A percentile compares a stretch with the other conserved stretches of the same genome.
Evolutionary conservation across 2,113 vertebrate genomes (phyloP).

Genomic region (Myotis brandtii): DNA sequence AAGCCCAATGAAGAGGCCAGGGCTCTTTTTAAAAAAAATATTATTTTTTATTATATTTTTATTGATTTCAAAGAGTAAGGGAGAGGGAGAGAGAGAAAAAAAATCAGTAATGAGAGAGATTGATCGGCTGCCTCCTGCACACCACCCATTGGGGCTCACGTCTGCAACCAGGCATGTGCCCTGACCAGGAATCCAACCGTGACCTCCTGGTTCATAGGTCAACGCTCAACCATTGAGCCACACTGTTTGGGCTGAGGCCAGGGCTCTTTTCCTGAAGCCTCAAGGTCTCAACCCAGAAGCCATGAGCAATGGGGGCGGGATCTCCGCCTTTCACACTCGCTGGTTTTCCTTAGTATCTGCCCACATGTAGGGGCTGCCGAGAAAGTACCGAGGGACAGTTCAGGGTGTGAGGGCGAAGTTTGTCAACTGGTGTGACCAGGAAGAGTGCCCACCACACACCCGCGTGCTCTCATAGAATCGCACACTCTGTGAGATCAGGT

Average conservation of each 20-base stretch:
- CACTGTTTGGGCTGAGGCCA: neutral
- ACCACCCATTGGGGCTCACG: too few species aligned
- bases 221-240: too few species aligned
- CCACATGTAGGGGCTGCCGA: neutral
- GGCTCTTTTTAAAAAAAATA: neutral
- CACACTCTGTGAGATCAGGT: neutral
- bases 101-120: too few species aligned
- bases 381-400: neutral
- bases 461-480: neutral
- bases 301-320: neutral
- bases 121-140: too few species aligned
- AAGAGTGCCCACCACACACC: neutral
- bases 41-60: too few species aligned
- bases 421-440: neutral
- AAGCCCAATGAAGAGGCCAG: neutral
- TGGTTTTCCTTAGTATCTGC: neutral
- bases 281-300: conserved; percentile 28
- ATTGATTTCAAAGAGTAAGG: too few species aligned
- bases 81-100: too few species aligned
- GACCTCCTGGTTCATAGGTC: too few species aligned
- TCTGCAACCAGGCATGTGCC: too few species aligned
- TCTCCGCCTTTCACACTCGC: neutral
- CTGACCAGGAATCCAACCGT: too few species aligned
- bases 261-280: neutral
- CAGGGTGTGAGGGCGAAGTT: neutral